phyloP scores from a whole-genome alignment of 2,888 invertebrate species.

The Pollenia griseotomentosa region DNA sequence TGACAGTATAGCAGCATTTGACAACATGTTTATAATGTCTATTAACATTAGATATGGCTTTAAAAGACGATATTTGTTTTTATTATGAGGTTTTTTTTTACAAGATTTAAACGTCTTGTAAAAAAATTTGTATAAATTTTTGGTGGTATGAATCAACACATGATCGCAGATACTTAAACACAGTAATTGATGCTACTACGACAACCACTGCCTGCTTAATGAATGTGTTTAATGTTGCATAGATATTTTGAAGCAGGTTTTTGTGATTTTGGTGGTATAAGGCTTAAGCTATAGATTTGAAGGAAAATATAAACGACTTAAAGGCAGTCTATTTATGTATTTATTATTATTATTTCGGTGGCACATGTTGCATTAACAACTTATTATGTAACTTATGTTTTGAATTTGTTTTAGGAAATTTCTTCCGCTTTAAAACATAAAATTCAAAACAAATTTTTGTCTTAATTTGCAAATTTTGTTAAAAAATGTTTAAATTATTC shows the following conservation, averaged over 20 bases:
- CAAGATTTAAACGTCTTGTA: neutral
- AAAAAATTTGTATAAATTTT: slow-evolving; percentile 42
- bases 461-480: neutral
- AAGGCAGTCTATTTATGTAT: slow-evolving; percentile 35
- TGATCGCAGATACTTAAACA: slow-evolving; percentile 27
- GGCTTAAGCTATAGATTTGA: slow-evolving; percentile 14
- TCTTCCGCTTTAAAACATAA: slow-evolving; percentile 43
- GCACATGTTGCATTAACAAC: slow-evolving; percentile 38
- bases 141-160: slow-evolving; percentile 26
- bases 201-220: neutral
- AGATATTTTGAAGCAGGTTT: slow-evolving; percentile 56
- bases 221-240: slow-evolving; percentile 63
- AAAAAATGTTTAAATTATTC: slow-evolving; percentile 17
- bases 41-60: slow-evolving; percentile 38
- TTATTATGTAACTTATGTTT: slow-evolving; percentile 42
- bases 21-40: slow-evolving; percentile 32
- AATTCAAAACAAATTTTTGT: neutral
- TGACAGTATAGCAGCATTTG: slow-evolving; percentile 28
- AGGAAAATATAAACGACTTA: neutral
- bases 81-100: slow-evolving; percentile 52
- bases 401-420: slow-evolving; percentile 7
- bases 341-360: slow-evolving; percentile 24
- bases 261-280: neutral
- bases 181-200: slow-evolving; percentile 37
- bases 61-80: slow-evolving; percentile 33